Conservation (phyloP, 1,140 invertebrate genomes). For the Helicoverpa armigera region DNA sequence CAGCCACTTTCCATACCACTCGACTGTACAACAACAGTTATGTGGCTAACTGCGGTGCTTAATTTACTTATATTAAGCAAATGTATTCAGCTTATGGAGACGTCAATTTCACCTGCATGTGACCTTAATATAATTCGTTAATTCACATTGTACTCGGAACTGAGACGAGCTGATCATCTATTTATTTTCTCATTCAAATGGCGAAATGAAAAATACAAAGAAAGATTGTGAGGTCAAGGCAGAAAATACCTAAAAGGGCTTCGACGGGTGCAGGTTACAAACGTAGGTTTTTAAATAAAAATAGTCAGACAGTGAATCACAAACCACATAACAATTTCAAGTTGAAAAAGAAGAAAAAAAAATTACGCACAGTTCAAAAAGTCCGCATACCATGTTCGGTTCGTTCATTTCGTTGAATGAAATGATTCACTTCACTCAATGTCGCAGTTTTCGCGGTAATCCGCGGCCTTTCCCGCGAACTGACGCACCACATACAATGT, state of each 20-base stretch:
- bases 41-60: background rate
- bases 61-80: background rate
- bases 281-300: slow-evolving; percentile 7
- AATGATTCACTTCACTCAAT: slow-evolving; percentile 50
- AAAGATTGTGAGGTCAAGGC: too few relatives aligned
- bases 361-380: slow-evolving; percentile 42
- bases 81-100: background rate
- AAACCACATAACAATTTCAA: slow-evolving; percentile 14
- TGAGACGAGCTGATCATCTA: too few relatives aligned
- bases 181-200: too few relatives aligned
- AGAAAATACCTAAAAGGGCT: too few relatives aligned
- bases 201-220: too few relatives aligned
- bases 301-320: slow-evolving; percentile 44
- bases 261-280: background rate
- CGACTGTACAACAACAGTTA: slow-evolving; percentile 7
- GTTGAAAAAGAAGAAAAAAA: slow-evolving; percentile 34
- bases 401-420: slow-evolving; percentile 48
- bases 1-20: slow-evolving; percentile 4
- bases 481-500: slow-evolving; percentile 36
- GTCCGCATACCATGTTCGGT: slow-evolving; percentile 42
- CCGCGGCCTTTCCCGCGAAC: slow-evolving; percentile 55
- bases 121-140: too few relatives aligned
- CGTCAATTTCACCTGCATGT: background rate
- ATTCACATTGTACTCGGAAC: background rate
- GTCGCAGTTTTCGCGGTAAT: slow-evolving; percentile 55